A percentile compares a stretch with the other conserved stretches of the same genome.
Conservation (phyloP, 1,140 invertebrate species). For the Pogonognathellus flavescens region DNA sequence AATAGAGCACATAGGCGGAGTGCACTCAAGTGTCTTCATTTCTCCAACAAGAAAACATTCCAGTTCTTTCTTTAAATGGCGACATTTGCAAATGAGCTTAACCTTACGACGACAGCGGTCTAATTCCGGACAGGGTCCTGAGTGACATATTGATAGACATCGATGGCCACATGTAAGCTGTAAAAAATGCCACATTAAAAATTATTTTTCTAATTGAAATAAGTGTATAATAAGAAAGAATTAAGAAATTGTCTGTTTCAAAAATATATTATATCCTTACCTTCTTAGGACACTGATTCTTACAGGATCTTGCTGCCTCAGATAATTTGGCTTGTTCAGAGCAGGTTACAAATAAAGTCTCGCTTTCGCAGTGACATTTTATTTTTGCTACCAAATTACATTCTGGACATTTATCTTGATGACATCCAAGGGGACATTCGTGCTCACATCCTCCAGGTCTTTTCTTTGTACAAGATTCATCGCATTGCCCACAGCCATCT, state of each 20-base stretch:
- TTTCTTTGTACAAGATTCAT: constrained; percentile 77
- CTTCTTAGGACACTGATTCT: constrained; percentile 87
- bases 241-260: neutral
- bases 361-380: constrained; percentile 63
- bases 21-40: constrained; percentile 60
- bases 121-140: constrained; percentile 77
- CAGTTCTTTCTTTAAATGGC: constrained; percentile 82
- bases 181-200: constrained; percentile 39
- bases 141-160: constrained; percentile 83
- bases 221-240: neutral
- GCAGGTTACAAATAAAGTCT: constrained; percentile 61
- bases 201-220: neutral
- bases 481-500: constrained; percentile 80
- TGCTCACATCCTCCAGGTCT: constrained; percentile 85
- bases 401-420: constrained; percentile 71
- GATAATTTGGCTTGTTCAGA: constrained; percentile 55
- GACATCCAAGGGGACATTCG: constrained; percentile 81
- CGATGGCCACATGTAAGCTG: constrained; percentile 78
- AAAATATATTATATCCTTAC: constrained; percentile 72
- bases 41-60: constrained; percentile 73
- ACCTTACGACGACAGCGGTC: constrained; percentile 84
- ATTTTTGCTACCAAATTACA: constrained; percentile 63
- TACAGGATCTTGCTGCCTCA: constrained; percentile 72
- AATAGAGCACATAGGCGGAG: constrained; percentile 48
- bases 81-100: constrained; percentile 83